These are phyloP conservation scores for Rhizoglyphus robini DNA, from an alignment of 1,140 invertebrate species.

Conservation along the genomic window DNA sequence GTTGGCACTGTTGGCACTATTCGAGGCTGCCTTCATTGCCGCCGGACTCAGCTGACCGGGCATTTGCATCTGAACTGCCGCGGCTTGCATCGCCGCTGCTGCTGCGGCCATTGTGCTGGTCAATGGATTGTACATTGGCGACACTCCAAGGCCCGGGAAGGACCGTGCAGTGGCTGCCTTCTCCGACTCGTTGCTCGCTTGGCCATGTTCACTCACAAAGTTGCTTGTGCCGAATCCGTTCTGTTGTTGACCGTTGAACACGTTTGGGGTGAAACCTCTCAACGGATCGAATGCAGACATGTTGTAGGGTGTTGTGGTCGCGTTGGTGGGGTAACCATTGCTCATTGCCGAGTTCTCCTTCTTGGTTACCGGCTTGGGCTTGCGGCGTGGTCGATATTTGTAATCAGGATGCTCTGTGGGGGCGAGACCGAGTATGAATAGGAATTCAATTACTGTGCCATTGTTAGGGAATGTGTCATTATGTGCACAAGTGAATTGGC, in stretches of 20 bases:
- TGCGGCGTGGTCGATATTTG: constrained; percentile 71
- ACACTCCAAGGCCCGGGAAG: constrained; percentile 19
- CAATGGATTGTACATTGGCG: neutral
- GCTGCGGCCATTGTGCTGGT: constrained; percentile 7
- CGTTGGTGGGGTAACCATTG: neutral
- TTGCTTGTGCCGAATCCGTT: neutral
- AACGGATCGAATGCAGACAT: constrained; percentile 3
- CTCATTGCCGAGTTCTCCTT: constrained; percentile 54
- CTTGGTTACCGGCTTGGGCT: constrained; percentile 68
- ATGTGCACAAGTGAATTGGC: too few relatives aligned
- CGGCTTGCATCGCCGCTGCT: neutral
- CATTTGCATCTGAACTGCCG: neutral
- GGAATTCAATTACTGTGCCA: too few relatives aligned
- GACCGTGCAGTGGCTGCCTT: constrained; percentile 26
- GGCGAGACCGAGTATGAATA: too few relatives aligned
- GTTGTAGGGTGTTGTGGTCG: neutral
- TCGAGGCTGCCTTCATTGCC: neutral
- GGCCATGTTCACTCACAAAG: neutral
- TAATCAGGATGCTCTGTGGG: constrained; percentile 63
- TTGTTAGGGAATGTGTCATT: too few relatives aligned
- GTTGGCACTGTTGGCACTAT: neutral
- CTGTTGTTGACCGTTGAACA: neutral
- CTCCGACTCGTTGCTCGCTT: constrained; percentile 23
- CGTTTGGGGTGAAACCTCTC: neutral
- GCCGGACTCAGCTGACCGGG: constrained; percentile 1